Evolutionary conservation across 2,113 vertebrate species (phyloP).

Genomic region (Bambusicola thoracicus): DNA sequence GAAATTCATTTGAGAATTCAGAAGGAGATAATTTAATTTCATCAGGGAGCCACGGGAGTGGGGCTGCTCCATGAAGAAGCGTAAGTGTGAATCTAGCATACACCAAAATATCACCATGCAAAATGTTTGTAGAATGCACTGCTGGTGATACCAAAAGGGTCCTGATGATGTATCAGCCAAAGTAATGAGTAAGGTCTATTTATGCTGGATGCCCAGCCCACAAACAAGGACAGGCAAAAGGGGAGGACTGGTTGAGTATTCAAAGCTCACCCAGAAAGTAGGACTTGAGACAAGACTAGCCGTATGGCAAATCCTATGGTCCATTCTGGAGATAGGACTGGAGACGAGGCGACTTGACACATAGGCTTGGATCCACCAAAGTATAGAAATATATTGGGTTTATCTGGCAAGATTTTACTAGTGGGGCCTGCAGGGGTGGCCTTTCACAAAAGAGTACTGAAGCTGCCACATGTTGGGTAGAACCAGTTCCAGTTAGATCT

Average conservation of each 20-base stretch:
- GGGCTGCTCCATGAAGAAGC: background rate
- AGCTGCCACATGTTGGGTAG: background rate
- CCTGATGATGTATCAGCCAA: too few species aligned
- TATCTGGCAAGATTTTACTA: background rate
- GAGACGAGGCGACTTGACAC: background rate
- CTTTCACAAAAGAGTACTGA: background rate
- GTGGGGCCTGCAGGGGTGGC: background rate
- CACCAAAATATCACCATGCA: background rate
- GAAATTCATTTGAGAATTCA: background rate
- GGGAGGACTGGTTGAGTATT: background rate
- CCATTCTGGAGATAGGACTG: background rate
- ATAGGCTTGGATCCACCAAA: background rate
- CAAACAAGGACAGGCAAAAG: background rate
- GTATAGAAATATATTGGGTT: background rate
- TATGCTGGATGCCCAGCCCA: background rate
- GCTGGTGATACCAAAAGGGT: background rate
- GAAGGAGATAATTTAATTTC: background rate
- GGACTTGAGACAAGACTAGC: background rate
- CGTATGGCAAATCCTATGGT: background rate
- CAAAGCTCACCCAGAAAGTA: background rate
- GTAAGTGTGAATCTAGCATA: background rate
- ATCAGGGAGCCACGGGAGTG: background rate
- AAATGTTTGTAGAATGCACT: accelerated
- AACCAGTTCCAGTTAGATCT: background rate
- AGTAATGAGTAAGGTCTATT: background rate